phyloP scores from a whole-genome alignment of 2,113 vertebrate genomes.

The Strix uralensis region DNA sequence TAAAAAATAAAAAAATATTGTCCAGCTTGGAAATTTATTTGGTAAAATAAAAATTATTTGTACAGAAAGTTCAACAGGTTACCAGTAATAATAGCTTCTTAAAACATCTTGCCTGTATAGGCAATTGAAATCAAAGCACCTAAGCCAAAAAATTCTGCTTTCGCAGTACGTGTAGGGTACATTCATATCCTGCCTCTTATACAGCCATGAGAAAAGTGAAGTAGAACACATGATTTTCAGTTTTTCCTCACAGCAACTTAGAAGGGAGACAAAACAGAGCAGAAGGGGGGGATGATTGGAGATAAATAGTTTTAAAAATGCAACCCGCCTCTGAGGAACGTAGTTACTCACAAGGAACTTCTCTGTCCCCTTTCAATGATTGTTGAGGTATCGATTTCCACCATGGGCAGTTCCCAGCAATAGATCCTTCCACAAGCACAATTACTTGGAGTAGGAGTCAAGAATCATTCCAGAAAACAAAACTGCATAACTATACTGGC shows the following conservation, averaged over 20 bases:
- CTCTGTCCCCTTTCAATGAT: background rate
- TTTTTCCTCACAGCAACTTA: background rate
- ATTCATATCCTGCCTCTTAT: background rate
- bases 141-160: background rate
- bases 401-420: background rate
- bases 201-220: background rate
- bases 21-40: background rate
- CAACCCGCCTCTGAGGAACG: background rate
- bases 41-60: background rate
- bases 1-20: background rate
- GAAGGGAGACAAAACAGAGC: background rate
- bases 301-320: background rate
- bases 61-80: background rate
- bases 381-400: background rate
- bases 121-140: background rate
- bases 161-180: rapidly evolving
- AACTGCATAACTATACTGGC: background rate
- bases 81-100: background rate
- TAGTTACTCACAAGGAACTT: background rate
- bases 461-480: background rate
- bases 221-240: background rate
- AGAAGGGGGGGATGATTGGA: background rate
- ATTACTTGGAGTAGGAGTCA: background rate
- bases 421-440: background rate
- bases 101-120: background rate